Evolutionary conservation across 1,140 invertebrate genomes (phyloP).

Genomic region (Saxidomus purpurata): DNA sequence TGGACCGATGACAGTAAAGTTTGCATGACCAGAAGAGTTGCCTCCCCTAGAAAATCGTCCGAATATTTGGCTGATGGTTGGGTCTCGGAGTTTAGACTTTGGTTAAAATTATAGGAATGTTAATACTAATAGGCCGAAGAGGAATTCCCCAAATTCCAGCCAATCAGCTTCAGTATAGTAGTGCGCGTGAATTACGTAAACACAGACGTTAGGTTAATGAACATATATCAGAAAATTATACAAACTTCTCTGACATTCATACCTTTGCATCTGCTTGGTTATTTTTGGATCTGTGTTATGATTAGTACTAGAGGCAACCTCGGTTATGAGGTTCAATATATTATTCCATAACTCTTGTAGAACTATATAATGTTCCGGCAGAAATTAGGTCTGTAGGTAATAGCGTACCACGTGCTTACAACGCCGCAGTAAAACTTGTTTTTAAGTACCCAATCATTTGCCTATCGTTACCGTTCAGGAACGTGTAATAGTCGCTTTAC

Average conservation of each 20-base stretch:
- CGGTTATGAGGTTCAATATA: background rate
- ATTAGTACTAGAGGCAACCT: background rate
- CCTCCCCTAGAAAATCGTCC: background rate
- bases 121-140: slow-evolving; percentile 26
- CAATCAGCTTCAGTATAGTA: slow-evolving; percentile 21
- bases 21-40: background rate
- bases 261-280: background rate
- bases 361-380: background rate
- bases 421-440: too few species aligned
- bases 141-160: slow-evolving; percentile 50
- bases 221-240: background rate
- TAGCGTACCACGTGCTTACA: too few species aligned
- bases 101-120: background rate
- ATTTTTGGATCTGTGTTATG: background rate
- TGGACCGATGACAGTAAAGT: background rate
- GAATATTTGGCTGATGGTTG: too few species aligned
- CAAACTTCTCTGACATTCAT: background rate
- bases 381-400: too few species aligned
- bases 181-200: slow-evolving; percentile 36
- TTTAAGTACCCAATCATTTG: too few species aligned
- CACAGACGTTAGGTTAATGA: background rate
- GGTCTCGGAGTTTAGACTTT: background rate
- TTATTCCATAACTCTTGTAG: background rate
- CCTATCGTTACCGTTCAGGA: too few species aligned
- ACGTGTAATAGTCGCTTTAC: too few species aligned